Evolutionary conservation across 2,888 invertebrate species (phyloP).

Genomic region (Trichopria drosophilae): DNA sequence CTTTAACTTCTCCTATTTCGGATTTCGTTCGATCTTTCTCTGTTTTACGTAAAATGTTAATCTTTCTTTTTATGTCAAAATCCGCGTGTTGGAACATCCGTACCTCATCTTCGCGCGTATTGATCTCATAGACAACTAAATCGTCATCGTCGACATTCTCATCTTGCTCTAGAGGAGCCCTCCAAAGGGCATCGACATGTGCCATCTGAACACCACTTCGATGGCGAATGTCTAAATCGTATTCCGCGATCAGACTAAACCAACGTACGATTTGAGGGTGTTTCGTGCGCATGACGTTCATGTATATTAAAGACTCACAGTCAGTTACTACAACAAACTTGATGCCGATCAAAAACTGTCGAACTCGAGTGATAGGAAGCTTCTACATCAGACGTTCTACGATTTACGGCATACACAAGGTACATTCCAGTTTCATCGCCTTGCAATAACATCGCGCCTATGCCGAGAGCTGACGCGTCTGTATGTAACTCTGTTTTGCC

Average conservation of each 20-base stretch:
- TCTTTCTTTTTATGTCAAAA: background rate
- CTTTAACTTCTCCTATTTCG: too few species aligned
- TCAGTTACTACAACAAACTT: too few species aligned
- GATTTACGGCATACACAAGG: too few species aligned
- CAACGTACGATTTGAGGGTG: slow-evolving; percentile 15
- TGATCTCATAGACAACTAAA: background rate
- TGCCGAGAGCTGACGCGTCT: too few species aligned
- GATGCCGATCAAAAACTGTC: too few species aligned
- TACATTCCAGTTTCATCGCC: background rate
- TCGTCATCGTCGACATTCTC: background rate
- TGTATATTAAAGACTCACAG: slow-evolving; percentile 5
- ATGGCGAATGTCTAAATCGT: slow-evolving; percentile 6
- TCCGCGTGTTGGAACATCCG: slow-evolving; percentile 7
- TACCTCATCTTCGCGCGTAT: slow-evolving; percentile 8
- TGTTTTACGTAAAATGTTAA: slow-evolving; percentile 1
- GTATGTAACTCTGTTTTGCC: too few species aligned
- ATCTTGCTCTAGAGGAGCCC: slow-evolving; percentile 1
- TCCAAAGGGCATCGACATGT: slow-evolving; percentile 5
- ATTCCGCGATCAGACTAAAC: slow-evolving; percentile 5
- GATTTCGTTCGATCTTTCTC: background rate
- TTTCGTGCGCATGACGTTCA: slow-evolving; percentile 11
- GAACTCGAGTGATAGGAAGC: too few species aligned
- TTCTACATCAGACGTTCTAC: slow-evolving; percentile 2
- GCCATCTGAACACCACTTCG: slow-evolving; percentile 5
- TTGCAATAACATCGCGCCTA: slow-evolving; percentile 1